Percentiles rank a stretch among this genome's conserved stretches.
These are phyloP conservation scores for Mormoops blainvillei DNA, from an alignment of 2,113 vertebrate species.

Conservation along the genomic window DNA sequence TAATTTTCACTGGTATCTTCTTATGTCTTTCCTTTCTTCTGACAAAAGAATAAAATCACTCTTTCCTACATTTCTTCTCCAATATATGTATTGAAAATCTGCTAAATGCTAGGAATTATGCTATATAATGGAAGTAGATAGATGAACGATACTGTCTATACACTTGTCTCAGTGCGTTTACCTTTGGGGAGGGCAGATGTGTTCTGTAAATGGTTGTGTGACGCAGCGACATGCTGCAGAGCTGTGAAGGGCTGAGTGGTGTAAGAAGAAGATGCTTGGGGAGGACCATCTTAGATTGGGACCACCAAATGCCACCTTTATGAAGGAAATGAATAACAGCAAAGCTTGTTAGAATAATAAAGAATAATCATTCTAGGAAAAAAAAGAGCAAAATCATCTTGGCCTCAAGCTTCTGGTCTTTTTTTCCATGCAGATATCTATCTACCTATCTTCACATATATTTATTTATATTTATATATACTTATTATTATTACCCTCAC, in stretches of 20 bases:
- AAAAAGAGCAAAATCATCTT: background rate
- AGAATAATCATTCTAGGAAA: background rate
- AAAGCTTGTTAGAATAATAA: background rate
- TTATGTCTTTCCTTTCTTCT: background rate
- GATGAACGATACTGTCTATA: background rate
- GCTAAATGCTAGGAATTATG: too few species aligned
- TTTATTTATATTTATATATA: background rate
- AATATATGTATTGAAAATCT: background rate
- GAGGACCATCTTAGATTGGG: background rate
- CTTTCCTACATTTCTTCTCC: background rate
- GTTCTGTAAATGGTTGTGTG: fast-evolving
- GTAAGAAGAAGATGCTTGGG: background rate
- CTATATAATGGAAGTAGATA: fast-evolving
- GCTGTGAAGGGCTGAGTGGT: background rate
- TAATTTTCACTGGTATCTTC: background rate
- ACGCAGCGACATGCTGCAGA: fast-evolving
- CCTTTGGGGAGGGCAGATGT: fast-evolving
- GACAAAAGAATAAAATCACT: background rate
- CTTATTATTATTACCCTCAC: too few species aligned
- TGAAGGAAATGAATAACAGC: background rate
- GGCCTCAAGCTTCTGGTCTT: background rate
- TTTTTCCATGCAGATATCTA: too few species aligned
- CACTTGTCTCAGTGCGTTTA: background rate
- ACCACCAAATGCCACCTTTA: background rate
- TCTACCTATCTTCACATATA: background rate